These are phyloP conservation scores for Petrolisthes manimaculis DNA, from an alignment of 2,888 invertebrate species.

Conservation along the genomic window DNA sequence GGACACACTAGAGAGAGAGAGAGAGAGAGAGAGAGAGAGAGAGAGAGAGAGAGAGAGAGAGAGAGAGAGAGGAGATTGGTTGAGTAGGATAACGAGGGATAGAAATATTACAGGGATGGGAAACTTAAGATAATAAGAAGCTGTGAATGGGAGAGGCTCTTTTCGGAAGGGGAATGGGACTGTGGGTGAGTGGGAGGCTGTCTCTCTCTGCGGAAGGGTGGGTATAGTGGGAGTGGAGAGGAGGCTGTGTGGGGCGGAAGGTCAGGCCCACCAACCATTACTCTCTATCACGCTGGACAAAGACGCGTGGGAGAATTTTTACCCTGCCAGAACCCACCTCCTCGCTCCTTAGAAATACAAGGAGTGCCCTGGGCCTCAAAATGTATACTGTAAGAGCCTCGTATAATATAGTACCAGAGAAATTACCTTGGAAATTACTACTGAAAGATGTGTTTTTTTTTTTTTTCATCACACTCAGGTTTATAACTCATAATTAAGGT, in stretches of 20 bases:
- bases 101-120: neutral
- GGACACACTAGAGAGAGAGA: no score
- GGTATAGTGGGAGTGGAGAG: neutral
- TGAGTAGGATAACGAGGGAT: neutral
- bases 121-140: neutral
- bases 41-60: neutral
- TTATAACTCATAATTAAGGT: no score
- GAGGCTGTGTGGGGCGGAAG: conserved; percentile 18
- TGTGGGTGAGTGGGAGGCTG: neutral
- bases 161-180: neutral
- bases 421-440: no score
- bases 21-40: neutral
- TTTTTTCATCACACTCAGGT: no score
- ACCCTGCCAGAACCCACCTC: conserved; percentile 1
- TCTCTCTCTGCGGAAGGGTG: neutral
- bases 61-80: neutral
- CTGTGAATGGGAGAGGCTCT: neutral
- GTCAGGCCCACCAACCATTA: conserved; percentile 37
- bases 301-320: conserved; percentile 36
- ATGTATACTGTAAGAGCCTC: neutral
- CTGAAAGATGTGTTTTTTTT: no score
- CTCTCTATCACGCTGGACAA: conserved; percentile 42
- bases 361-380: neutral
- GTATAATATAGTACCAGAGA: neutral
- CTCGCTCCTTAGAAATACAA: conserved; percentile 17